Evolutionary conservation across 2,797 vertebrate species (phyloP), one percentile per base, ranked within the genome.

Genomic region (Sphenopsis melanotis): DNA sequence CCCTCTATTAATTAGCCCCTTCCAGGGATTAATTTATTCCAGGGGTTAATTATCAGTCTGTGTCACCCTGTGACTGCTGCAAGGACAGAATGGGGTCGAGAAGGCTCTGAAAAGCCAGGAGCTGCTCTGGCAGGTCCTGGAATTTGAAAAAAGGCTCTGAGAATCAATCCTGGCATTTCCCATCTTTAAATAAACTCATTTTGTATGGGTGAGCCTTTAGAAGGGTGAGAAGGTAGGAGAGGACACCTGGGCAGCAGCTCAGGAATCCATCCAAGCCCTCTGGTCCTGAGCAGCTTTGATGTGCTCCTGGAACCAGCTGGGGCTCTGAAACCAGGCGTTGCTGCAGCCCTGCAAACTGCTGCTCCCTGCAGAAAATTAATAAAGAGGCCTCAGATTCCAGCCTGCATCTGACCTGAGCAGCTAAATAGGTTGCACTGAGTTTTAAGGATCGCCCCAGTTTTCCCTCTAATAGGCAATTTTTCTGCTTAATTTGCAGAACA

Each of bases 401-500:
- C 82, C 94, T 13, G 57, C 19, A 2, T 71, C 87, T 96, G 94
- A 97, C 95, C 97, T 74, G 81, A 96, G 95, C 63, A 70, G 93
- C 92, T 94, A 92, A 96, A 96, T 84, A 74, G 89, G 94, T 92
- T 94, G 80, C 89, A 81, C 61, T 12, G 16, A 92, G 87, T 94
- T 95, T 85, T 88, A 94, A 96, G 96, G 87, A 94, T 94, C 11
- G 76, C 80, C 92, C 94, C 84, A 94, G 89, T 96, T 97, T 96
- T 90, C 76, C 53, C 87, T 87, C 53, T 95, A 97, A 96, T 94
- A 95, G 94, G 87, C 92, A 82, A 84, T 97, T 94, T 95, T 93
- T 91, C 91, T 93, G 94, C 96, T 90, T 96, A 97, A 97, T 97
- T 97, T 97, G 96, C 95, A 96, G 96, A 96, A 94, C 90, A 95